Base-by-base conservation (phyloP, 2,888 invertebrate species). In the Luffia ferchaultella region DNA sequence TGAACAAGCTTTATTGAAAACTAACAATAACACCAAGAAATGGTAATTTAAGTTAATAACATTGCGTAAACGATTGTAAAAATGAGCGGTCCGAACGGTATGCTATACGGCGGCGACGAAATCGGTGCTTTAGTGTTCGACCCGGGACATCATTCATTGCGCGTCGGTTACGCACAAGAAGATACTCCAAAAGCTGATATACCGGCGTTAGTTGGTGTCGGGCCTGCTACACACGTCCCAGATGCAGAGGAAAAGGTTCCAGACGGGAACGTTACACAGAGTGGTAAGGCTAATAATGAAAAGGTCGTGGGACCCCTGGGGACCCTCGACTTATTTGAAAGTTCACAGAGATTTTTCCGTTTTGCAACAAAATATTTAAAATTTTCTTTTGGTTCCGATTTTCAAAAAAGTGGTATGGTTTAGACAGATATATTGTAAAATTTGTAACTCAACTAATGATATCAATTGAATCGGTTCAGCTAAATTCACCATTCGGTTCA, bases 181-280 rank as follows among this genome's bases (percentile, higher is more conserved):
- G 99, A 99, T 70, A 95, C 96, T n/a, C 99, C 99, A 1, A 99
- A 98, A 84, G 96, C 96, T 1, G 98, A 98, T 86, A 96, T 98
- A 52, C 97, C 98, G 0, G 92, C 96, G 0, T 91, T 93, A 43
- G 92, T 97, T 20, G 98, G 97, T 1, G 90, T 96, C 5, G 90
- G 90, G 12, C 94, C 95, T 30, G 70, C 86, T 0, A 85, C 88
- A 1, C 86, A 89, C 40, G 89, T 91, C 60, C 85, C 88, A 19
- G 93, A 93, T 52, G 82, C 90, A 1, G 93, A 93, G 65, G 90
- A 89, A 40, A 93, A 93, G 69, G 87, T 89, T 56, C 88, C 89
- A 2, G 93, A 93, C 65, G 89, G 87, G 55, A 91, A 88, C 67
- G 84, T 90, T 48, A 90, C 90, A 0, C 88, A 85, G 62, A 80